Evolutionary conservation across 2,113 vertebrate species (phyloP).

Genomic region (Australoheros scitulus): DNA sequence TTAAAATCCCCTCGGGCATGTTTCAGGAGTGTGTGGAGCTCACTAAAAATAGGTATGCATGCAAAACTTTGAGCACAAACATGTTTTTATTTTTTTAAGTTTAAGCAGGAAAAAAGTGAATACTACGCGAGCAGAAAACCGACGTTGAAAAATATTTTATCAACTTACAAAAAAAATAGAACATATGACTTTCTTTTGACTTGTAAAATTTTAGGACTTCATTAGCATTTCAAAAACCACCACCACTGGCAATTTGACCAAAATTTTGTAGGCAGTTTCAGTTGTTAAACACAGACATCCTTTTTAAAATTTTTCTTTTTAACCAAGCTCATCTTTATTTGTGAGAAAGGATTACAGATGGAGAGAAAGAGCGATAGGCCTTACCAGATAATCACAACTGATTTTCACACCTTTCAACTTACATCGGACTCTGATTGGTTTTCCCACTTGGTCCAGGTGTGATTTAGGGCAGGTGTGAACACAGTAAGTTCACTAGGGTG

Average conservation of each 20-base stretch:
- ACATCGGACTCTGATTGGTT: neutral
- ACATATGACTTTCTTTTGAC: too few relatives aligned
- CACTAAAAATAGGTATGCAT: conserved; percentile 27
- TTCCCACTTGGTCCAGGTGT: neutral
- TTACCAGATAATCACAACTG: neutral
- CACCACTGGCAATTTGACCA: neutral
- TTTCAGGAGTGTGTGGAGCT: conserved; percentile 39
- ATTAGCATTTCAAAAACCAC: neutral
- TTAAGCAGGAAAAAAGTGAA: neutral
- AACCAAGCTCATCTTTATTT: neutral
- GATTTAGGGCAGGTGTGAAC: neutral
- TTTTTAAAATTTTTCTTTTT: neutral
- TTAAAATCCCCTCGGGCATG: conserved; percentile 20
- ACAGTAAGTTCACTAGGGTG: neutral
- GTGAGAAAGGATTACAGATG: neutral
- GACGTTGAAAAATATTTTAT: neutral
- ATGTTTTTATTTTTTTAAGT: neutral
- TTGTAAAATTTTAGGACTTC: neutral
- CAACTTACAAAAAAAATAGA: neutral
- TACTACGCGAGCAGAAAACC: neutral
- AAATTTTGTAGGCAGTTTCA: neutral
- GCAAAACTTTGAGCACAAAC: conserved; percentile 4
- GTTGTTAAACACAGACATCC: neutral
- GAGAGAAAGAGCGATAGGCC: neutral
- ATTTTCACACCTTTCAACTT: conserved; percentile 6